Evolutionary conservation across 2,797 vertebrate genomes (phyloP).

Genomic region (Kryptolebias ocellatus): DNA sequence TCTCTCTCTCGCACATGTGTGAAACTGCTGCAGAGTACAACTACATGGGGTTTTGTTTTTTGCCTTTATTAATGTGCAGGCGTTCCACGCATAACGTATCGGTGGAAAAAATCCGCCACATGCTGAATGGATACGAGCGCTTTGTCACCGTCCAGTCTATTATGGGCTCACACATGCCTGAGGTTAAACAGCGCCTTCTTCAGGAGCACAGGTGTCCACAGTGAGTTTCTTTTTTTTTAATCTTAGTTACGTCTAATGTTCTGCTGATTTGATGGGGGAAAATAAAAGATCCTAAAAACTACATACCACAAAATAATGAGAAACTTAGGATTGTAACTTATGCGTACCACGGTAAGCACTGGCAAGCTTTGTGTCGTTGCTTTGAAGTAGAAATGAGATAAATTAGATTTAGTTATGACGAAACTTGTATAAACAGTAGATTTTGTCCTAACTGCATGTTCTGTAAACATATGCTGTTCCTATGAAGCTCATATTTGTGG

Average conservation of each 20-base stretch:
- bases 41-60: background rate
- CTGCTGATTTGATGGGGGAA: background rate
- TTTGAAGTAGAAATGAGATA: no score
- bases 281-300: no score
- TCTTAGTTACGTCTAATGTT: background rate
- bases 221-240: constrained; percentile 74
- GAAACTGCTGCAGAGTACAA: background rate
- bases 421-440: no score
- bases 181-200: constrained; percentile 53
- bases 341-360: no score
- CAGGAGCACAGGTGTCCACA: constrained; percentile 54
- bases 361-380: no score
- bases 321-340: no score
- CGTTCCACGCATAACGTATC: constrained; percentile 89
- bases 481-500: no score
- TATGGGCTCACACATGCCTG: constrained; percentile 85
- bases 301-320: no score
- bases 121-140: constrained; percentile 89
- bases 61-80: constrained; percentile 71
- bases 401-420: no score
- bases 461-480: no score
- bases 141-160: constrained; percentile 87
- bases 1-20: background rate
- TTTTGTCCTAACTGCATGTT: no score
- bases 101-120: constrained; percentile 90